A percentile compares a stretch with the other conserved stretches of the same genome.
phyloP scores from a whole-genome alignment of 2,888 invertebrate species.

The Pteria penguin region DNA sequence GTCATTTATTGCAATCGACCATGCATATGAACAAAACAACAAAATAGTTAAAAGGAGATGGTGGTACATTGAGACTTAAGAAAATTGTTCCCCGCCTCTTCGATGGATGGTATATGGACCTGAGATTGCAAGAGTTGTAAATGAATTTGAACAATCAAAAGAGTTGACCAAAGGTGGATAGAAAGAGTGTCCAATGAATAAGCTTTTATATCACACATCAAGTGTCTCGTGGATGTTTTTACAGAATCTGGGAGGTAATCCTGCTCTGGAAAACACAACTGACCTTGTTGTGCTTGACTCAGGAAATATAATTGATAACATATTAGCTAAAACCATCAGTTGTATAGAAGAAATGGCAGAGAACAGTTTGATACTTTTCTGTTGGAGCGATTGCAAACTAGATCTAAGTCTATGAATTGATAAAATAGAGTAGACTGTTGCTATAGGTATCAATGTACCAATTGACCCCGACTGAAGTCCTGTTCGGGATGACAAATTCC shows the following conservation, averaged over 20 bases:
- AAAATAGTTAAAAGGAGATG: slow-evolving; percentile 59
- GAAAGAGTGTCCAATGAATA: no score
- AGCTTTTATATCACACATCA: no score
- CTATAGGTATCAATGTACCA: no score
- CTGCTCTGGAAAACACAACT: background rate
- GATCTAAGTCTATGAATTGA: no score
- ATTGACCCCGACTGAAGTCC: no score
- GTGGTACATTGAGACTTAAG: slow-evolving; percentile 56
- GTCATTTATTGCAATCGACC: slow-evolving; percentile 58
- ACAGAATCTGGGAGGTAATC: background rate
- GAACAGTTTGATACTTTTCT: no score
- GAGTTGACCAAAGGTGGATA: slow-evolving; percentile 14
- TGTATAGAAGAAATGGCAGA: no score
- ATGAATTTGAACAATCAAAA: slow-evolving; percentile 35
- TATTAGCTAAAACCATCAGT: background rate
- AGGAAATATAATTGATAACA: background rate
- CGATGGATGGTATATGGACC: slow-evolving; percentile 66
- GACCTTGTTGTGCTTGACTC: background rate
- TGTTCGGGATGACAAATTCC: no score
- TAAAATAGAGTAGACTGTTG: no score
- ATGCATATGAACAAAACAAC: slow-evolving; percentile 63
- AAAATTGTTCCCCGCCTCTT: slow-evolving; percentile 48
- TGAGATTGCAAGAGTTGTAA: slow-evolving; percentile 26
- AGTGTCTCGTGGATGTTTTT: no score
- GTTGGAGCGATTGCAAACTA: no score